Conservation (phyloP, 2,113 vertebrate genomes). For the Trematocara stigmaticum region DNA sequence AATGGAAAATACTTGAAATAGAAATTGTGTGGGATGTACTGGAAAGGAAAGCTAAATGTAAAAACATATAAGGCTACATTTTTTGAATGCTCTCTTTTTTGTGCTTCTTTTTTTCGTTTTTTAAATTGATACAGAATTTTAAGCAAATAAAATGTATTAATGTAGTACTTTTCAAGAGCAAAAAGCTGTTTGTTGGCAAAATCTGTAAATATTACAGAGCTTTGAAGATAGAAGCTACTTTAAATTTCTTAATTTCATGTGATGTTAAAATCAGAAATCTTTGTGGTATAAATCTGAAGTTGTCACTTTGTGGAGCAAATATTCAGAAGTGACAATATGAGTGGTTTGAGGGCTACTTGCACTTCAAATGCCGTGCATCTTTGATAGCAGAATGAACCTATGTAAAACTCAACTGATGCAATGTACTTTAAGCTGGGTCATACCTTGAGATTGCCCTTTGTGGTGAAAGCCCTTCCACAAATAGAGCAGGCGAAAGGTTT, state of each 20-base stretch:
- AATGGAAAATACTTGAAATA: not conserved
- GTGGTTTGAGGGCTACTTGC: not conserved
- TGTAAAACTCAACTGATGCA: not conserved
- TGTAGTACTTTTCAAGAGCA: not conserved
- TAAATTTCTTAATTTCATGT: not conserved
- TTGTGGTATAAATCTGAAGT: not conserved
- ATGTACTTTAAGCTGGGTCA: not conserved
- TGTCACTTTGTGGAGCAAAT: not conserved
- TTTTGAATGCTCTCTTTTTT: not conserved
- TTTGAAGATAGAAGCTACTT: not conserved
- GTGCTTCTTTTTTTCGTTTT: not conserved
- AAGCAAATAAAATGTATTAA: not conserved
- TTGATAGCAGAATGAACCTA: not conserved
- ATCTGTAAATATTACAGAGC: not conserved
- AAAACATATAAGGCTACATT: not conserved
- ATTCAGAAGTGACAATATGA: not conserved
- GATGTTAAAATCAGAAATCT: not conserved
- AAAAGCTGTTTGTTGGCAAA: not conserved
- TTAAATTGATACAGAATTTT: not conserved
- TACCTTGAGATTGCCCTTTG: constrained; percentile 99
- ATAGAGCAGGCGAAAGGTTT: constrained; percentile 98
- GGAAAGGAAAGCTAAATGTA: not conserved
- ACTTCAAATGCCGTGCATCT: not conserved
- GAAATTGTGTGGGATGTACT: not conserved
- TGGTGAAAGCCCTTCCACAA: constrained; percentile 98